Evolutionary conservation across 2,113 vertebrate genomes (phyloP), one percentile per base, ranked within the genome.

Genomic region (Hylia prasina): DNA sequence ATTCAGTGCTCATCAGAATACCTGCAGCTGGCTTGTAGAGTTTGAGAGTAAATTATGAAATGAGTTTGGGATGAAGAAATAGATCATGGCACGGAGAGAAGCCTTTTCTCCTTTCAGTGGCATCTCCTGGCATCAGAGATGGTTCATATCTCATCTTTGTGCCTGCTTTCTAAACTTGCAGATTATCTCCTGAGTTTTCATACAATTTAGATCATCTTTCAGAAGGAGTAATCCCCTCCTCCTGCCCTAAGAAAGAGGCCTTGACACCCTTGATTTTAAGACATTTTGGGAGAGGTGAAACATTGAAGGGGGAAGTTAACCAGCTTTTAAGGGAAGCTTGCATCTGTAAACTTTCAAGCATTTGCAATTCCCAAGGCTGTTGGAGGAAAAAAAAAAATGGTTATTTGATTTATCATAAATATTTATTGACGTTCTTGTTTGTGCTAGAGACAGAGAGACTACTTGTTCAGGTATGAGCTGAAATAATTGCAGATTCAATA

Each of bases 1-100:
- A 69, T 60, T 82, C 47, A 39, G 30, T 23, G 28, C 86, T 72
- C 90, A 23, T 64, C 73, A 95, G 64, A 94, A 79, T 70, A 87
- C 19, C 47, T 93, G 40, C 44, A 64, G 20, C 35, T 89, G 19
- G 15, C 31, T 81, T 66, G 42, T 54, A 42, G 42, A 73, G 51
- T 44, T 94, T 44, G n/a, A 56, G 17, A 89, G 12, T 66, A 37
- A 80, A 57, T 57, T 83, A 70, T 24, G 5, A 77, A 94, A 86
- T 11, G 9, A 61, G 12, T 5, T 40, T 63, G 45, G n/a, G 31
- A n/a, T 48, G 24, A 61, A 45, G 24, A 56, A 83, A 87, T 21
- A 47, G 12, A 57, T 35, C 15, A 48, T 5, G 39, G 27, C 19
- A 50, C 15, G 6, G 17, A 65, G 2, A 81, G 53, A 82, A 90